Evolutionary conservation across 2,888 invertebrate genomes (phyloP).

Genomic region (Oscheius sp.): DNA sequence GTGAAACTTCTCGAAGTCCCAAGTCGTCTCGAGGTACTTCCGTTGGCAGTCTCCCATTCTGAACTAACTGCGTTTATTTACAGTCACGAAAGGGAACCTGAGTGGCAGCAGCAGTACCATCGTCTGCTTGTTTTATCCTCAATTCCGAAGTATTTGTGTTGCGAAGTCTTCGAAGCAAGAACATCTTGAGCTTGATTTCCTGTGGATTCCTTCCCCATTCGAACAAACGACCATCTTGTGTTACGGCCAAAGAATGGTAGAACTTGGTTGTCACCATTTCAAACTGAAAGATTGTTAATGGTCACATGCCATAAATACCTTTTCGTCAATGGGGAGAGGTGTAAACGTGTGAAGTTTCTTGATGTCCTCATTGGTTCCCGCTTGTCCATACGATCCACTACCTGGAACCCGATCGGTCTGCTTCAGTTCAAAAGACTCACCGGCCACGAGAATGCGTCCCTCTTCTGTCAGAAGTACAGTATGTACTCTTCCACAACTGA

Average conservation of each 20-base stretch:
- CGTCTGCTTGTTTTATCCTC: conserved; percentile 7
- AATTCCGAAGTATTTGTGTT: conserved; percentile 41
- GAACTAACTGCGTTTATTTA: background rate
- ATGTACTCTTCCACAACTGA: conserved; percentile 58
- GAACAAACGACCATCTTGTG: conserved; percentile 49
- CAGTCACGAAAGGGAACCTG: background rate
- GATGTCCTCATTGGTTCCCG: conserved; percentile 53
- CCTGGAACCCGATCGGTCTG: conserved; percentile 26
- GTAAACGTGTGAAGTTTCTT: conserved; percentile 51
- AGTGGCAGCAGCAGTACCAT: background rate
- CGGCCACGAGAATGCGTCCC: conserved; percentile 43
- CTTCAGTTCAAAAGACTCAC: conserved; percentile 1
- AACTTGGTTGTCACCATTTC: conserved; percentile 51
- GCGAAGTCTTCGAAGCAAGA: conserved; percentile 56
- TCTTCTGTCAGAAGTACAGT: conserved; percentile 50
- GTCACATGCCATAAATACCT: conserved; percentile 2
- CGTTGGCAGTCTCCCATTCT: conserved; percentile 41
- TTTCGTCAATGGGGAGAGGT: conserved; percentile 37
- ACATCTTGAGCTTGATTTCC: conserved; percentile 63
- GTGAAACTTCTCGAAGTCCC: conserved; percentile 50
- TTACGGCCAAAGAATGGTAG: conserved; percentile 66
- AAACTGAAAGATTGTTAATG: conserved; percentile 23
- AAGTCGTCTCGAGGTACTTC: conserved; percentile 57
- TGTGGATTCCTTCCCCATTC: conserved; percentile 70
- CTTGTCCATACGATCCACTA: conserved; percentile 57